Conservation (phyloP, 2,113 vertebrate genomes). For the Myiagra hebetior region DNA sequence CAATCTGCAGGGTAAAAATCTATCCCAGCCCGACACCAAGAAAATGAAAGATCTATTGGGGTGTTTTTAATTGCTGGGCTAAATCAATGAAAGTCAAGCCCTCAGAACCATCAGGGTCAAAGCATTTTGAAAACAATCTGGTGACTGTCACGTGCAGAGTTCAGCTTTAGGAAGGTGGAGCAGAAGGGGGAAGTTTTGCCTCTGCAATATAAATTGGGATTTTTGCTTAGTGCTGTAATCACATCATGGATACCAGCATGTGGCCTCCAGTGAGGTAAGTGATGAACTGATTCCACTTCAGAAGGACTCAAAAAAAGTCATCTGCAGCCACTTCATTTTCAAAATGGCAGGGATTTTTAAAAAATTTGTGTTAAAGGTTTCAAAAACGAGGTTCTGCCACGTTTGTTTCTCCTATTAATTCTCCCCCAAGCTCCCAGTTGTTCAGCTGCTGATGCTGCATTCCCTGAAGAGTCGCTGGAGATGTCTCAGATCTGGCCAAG, state of each 20-base stretch:
- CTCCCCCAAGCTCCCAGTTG: not conserved
- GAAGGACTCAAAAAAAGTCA: not conserved
- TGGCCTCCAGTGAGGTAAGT: not conserved
- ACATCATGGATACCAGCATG: not conserved
- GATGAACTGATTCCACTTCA: not conserved
- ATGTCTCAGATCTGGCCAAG: not conserved
- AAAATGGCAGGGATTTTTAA: not conserved
- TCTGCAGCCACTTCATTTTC: not conserved
- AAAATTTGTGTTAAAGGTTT: not conserved
- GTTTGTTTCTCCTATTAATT: not conserved
- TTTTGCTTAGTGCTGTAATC: not conserved
- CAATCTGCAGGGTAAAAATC: not conserved
- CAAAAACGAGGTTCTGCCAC: not conserved
- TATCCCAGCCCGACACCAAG: not conserved
- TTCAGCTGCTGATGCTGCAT: not conserved
- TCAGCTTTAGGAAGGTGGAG: not conserved
- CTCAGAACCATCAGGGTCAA: not conserved
- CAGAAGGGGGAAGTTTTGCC: not conserved
- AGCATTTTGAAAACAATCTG: not conserved
- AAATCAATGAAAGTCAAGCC: not conserved
- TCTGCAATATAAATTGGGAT: not conserved
- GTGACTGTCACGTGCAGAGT: not conserved
- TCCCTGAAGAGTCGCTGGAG: not conserved
- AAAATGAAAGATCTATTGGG: not conserved
- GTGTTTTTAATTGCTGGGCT: not conserved